Conservation (phyloP, 1,140 invertebrate genomes). For the Trichonephila clavata region DNA sequence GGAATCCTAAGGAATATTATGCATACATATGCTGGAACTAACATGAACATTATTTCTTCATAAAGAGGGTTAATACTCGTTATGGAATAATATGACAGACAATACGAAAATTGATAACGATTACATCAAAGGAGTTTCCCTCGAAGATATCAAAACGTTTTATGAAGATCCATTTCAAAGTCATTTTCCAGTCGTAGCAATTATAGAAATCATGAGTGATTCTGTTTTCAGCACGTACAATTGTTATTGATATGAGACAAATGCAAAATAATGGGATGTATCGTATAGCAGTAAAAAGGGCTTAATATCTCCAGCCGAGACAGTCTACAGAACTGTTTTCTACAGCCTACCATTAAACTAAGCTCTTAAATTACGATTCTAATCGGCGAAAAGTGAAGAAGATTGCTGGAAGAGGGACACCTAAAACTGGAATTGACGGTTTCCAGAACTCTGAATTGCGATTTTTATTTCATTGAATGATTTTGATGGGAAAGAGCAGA, state of each 20-base stretch:
- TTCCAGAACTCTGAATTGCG: background rate
- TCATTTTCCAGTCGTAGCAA: no score
- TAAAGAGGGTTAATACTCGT: no score
- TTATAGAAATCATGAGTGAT: no score
- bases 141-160: no score
- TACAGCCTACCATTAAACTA: background rate
- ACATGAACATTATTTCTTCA: no score
- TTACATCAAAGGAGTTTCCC: no score
- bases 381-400: background rate
- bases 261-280: conserved; percentile 13
- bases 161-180: no score
- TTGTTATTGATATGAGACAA: background rate
- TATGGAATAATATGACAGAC: no score
- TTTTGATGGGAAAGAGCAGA: background rate
- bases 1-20: no score
- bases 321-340: background rate
- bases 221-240: background rate
- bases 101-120: no score
- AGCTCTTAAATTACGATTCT: conserved; percentile 22
- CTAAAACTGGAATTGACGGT: conserved; percentile 11
- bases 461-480: conserved; percentile 11
- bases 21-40: no score
- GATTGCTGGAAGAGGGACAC: background rate
- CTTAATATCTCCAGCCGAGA: background rate
- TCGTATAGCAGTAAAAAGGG: background rate